Base-by-base conservation (phyloP, 2,888 invertebrate species). In the Alitta virens region DNA sequence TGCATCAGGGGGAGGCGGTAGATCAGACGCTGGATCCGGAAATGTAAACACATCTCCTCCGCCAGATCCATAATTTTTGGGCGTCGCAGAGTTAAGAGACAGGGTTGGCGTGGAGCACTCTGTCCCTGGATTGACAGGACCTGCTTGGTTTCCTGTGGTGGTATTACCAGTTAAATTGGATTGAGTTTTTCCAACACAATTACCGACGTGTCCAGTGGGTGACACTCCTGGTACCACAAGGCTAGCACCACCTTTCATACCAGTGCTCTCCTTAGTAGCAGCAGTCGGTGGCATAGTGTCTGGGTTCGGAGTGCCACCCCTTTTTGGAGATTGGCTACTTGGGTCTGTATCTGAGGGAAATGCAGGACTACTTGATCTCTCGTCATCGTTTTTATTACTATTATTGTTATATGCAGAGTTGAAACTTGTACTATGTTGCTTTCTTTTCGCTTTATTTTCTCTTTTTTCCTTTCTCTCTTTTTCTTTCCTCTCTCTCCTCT, bases 331-430 rank as follows among this genome's bases (percentile, higher is more conserved):
- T 46, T 67, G 66, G 63, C 76, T 77, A 56, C 73, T 74, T 55
- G 75, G 75, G 38, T 96, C 95, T 66, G 95, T 94, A 77, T 96
- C 95, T 0, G 95, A 95, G 74, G 95, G 95, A 78, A 95, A 96
- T 0, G 93, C 93, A 88, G 83, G 84, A 63, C 94, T 94, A 75
- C 94, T 94, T 0, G 94, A 94, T 49, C 94, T 85, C 73, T 92
- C 91, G 89, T 43, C 79, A 18, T 78, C 88, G 85, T 75, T 24
- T 26, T 57, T 57, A 16, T 26, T 57, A 12, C 9, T 56, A 25
- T 38, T 59, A 25, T 21, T 52, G 33, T 38, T 27, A 38, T 59
- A 33, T 18, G 46, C 66, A 3, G 73, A 72, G 57, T 64, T 60
- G 26, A 75, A 72, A 56, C 72, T 74, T n/a, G 74, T 73, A 16